Base-by-base conservation (phyloP, 2,113 vertebrate genomes). In the Ramphastos sulfuratus region DNA sequence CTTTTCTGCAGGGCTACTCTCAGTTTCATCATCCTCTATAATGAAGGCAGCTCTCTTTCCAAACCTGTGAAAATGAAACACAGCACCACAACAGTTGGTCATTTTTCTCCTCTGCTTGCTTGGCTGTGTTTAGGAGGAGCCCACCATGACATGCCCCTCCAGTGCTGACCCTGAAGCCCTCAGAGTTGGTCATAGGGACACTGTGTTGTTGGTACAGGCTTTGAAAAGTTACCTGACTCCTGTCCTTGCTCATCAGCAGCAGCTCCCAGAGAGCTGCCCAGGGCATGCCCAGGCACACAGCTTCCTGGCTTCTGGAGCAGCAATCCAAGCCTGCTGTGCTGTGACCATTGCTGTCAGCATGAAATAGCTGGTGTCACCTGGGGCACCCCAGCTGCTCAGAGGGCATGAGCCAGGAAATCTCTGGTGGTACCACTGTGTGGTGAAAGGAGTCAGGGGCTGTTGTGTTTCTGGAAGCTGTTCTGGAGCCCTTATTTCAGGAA, bases 61-160 rank as follows among this genome's bases (percentile, higher is more conserved):
- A 42, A 42, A 42, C 42, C 42, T 42, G 42, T 42, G 42, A 42
- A 42, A 42, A 42, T 5, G 6, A 15, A 42, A 42, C 42, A 42
- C 42, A 42, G 15, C 42, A 42, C 42, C 42, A 42, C 14, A 42
- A 5, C 14, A 28, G 8, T 50, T 46, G 16, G 50, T 82, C 56
- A n/a, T 1, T 30, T 60, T 55, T 31, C 64, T 78, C 14, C 70
- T 85, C 54, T 33, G 0, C 30, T 42, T 33, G 25, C 79, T 71
- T 55, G 31, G 56, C 61, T 83, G 35, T 23, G 39, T 6, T 3
- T 17, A 55, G 46, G 56, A 82, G 64, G 61, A 66, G 23, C 39
- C 63, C 30, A 63, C 25, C 16, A 14, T 0, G 0, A 25, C 39
- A 56, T 28, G 21, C 23, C 9, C 8, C 21, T 67, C 50, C 59